Base-by-base conservation (phyloP, 1,140 invertebrate species). In the Formica exsecta region DNA sequence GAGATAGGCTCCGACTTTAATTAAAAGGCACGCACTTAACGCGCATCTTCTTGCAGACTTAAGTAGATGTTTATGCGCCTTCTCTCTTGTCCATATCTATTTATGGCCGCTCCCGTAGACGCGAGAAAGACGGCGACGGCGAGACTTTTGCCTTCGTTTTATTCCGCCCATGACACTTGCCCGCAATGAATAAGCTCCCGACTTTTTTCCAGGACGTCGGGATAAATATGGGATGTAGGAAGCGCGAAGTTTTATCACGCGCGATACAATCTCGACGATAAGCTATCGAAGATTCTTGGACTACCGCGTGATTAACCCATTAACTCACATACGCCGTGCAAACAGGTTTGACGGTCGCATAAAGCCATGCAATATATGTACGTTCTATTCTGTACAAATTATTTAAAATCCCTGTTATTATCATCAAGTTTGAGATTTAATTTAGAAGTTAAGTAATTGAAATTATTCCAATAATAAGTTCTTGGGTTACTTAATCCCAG, bases 11-110 rank as follows among this genome's bases (percentile, higher is more conserved):
- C 1, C 16, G 54, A 19, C 54, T 48, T 73, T 48, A 81, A 83
- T 83, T 83, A 74, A 83, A 83, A 73, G 54, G n/a, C 79, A 62
- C 54, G 54, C 54, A 75, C 32, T 59, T n/a, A 16, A 59, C 68
- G 38, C 79, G 44, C 48, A 51, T 19, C 48, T 13, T n/a, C 54
- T 61, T 11, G 54, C 29, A n/a, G 9, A 81, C 16, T 7, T 62
- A 83, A 83, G 68, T 73, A 62, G 79, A 83, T 61, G 68, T 83
- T 83, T 83, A 83, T 41, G 36, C n/a, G 68, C 38, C 51, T 83
- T 13, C 16, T 70, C 32, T 57, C 25, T 61, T 7, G 25, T 36
- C 54, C 41, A 61, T 57, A 61, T 83, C 79, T 83, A 83, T 83
- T 83, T 83, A 83, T 29, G 54, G 54, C 38, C 38, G 29, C 68